Conservation (phyloP, 1,140 invertebrate genomes). For the Pararge aegeria region DNA sequence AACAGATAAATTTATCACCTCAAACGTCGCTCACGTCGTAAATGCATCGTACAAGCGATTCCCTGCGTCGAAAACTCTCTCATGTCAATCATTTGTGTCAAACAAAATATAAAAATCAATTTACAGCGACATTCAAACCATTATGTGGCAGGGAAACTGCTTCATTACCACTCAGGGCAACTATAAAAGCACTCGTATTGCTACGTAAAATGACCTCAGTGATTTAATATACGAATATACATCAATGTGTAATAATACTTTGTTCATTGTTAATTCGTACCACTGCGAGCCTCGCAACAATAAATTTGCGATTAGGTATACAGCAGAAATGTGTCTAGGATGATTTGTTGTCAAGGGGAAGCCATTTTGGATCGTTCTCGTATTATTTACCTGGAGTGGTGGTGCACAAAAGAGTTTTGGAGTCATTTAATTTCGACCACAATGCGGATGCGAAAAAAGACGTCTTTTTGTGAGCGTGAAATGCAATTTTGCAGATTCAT, state of each 20-base stretch:
- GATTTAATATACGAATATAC: constrained; percentile 60
- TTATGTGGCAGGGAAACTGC: constrained; percentile 65
- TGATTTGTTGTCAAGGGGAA: constrained; percentile 62
- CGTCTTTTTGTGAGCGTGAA: constrained; percentile 52
- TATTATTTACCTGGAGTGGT: constrained; percentile 70
- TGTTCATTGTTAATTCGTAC: constrained; percentile 74
- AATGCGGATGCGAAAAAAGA: constrained; percentile 52
- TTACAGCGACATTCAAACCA: constrained; percentile 58
- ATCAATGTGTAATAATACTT: constrained; percentile 67
- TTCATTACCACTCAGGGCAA: constrained; percentile 70
- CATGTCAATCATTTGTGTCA: constrained; percentile 79
- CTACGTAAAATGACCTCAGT: constrained; percentile 47
- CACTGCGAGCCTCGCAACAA: constrained; percentile 62
- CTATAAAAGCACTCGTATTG: constrained; percentile 49
- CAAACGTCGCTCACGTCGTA: constrained; percentile 58
- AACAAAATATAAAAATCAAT: constrained; percentile 80
- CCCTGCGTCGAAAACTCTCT: constrained; percentile 41
- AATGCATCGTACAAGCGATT: constrained; percentile 48
- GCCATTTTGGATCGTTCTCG: constrained; percentile 51
- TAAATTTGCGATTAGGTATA: constrained; percentile 79
- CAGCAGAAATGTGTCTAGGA: constrained; percentile 54
- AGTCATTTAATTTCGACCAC: constrained; percentile 70
- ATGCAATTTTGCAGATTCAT: constrained; percentile 56
- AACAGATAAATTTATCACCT: constrained; percentile 66
- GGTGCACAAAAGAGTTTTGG: constrained; percentile 38